Evolutionary conservation across 2,797 vertebrate genomes (phyloP).

Genomic region (Mionectes olivaceus): DNA sequence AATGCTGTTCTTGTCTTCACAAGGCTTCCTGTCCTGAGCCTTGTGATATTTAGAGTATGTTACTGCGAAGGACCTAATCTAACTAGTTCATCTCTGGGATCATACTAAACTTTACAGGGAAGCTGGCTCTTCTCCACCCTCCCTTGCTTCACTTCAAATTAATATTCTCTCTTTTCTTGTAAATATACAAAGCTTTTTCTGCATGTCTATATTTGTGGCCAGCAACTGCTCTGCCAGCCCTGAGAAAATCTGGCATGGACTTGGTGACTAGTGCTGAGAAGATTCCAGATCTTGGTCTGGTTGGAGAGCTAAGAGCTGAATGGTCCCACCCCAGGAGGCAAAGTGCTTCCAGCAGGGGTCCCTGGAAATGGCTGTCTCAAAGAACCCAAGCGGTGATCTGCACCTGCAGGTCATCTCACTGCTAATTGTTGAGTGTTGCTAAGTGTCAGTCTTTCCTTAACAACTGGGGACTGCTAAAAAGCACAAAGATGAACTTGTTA

Average conservation of each 20-base stretch:
- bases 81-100: not conserved
- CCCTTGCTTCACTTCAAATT: not conserved
- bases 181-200: not conserved
- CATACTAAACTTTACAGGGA: not conserved
- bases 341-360: not conserved
- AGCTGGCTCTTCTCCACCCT: not conserved
- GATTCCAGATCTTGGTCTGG: not conserved
- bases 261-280: not conserved
- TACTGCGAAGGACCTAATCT: not conserved
- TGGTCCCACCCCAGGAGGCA: not conserved
- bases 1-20: not conserved
- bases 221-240: not conserved
- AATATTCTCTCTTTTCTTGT: not conserved
- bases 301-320: not conserved
- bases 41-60: not conserved
- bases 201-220: not conserved
- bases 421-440: not conserved
- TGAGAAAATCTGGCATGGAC: not conserved
- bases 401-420: accelerated
- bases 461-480: not conserved
- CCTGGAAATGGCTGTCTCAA: accelerated
- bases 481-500: not conserved
- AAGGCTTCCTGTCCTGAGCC: not conserved
- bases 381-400: not conserved
- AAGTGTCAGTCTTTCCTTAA: not conserved